Conservation (phyloP, 2,113 vertebrate species). For the Eulemur rufifrons region DNA sequence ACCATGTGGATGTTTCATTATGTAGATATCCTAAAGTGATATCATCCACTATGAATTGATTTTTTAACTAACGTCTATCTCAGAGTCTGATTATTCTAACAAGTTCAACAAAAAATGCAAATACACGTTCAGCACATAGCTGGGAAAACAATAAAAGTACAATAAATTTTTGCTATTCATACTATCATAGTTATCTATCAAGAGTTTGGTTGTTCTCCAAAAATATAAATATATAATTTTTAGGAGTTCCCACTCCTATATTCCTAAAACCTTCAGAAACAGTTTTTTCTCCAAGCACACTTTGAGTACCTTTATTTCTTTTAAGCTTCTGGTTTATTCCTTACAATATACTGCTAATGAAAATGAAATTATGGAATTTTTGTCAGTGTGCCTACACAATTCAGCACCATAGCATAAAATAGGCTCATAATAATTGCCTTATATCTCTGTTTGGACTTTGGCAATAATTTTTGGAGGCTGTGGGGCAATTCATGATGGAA, state of each 20-base stretch:
- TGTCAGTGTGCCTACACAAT: neutral
- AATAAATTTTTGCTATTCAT: neutral
- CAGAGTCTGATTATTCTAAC: neutral
- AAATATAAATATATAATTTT: constrained; percentile 2
- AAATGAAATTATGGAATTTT: neutral
- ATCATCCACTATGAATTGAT: neutral
- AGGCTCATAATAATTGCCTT: neutral
- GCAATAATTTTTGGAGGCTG: neutral
- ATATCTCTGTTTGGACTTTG: neutral
- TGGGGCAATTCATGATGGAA: neutral
- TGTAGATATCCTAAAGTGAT: neutral
- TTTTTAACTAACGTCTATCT: neutral
- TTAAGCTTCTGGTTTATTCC: neutral
- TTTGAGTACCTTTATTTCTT: neutral
- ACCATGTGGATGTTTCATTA: neutral
- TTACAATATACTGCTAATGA: neutral
- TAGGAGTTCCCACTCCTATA: neutral
- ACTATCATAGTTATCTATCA: neutral
- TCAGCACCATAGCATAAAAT: neutral
- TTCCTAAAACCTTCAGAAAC: constrained; percentile 18
- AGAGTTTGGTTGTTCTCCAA: neutral
- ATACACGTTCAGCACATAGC: neutral
- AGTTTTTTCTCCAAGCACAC: neutral
- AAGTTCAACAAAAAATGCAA: neutral
- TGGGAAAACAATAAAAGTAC: neutral